A percentile compares a stretch with the other conserved stretches of the same genome.
phyloP scores from a whole-genome alignment of 2,888 invertebrate species.

The Mesopsocus fuscifrons region DNA sequence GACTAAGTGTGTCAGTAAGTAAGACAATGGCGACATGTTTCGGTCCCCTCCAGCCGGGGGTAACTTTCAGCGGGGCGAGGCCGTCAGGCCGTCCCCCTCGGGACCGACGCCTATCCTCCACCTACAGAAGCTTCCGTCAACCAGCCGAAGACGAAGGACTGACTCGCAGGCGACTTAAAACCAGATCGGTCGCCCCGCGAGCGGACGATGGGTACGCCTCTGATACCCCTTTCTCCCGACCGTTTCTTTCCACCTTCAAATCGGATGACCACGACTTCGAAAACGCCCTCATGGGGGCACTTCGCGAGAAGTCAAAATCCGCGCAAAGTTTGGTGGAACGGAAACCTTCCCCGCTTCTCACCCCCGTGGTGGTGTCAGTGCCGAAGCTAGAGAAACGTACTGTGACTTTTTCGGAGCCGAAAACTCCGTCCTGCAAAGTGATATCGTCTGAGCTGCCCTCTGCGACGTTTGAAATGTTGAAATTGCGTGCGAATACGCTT shows the following conservation, averaged over 20 bases:
- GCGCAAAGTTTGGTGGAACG: not conserved
- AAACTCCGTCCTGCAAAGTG: not conserved
- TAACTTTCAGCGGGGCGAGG: not conserved
- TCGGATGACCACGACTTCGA: conserved; percentile 6
- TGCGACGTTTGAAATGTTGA: conserved; percentile 1
- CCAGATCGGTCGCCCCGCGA: not conserved
- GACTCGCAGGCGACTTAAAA: not conserved
- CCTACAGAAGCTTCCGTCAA: conserved; percentile 36
- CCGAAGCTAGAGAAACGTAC: conserved; percentile 3
- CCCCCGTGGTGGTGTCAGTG: not conserved
- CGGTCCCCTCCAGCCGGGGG: not conserved
- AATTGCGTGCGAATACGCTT: not conserved
- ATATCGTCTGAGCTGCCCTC: not conserved
- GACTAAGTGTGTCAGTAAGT: no score
- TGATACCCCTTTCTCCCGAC: not conserved
- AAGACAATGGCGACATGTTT: not conserved
- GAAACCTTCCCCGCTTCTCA: conserved; percentile 5
- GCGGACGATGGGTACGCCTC: conserved; percentile 14
- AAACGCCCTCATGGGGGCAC: not conserved
- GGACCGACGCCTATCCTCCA: conserved; percentile 26
- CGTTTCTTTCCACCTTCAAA: conserved; percentile 7
- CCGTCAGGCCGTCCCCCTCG: not conserved
- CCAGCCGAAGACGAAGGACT: conserved; percentile 26
- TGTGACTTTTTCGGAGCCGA: conserved; percentile 3
- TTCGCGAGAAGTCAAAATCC: conserved; percentile 5